Base-by-base conservation (phyloP, 2,113 vertebrate species). In the Alectura lathami region DNA sequence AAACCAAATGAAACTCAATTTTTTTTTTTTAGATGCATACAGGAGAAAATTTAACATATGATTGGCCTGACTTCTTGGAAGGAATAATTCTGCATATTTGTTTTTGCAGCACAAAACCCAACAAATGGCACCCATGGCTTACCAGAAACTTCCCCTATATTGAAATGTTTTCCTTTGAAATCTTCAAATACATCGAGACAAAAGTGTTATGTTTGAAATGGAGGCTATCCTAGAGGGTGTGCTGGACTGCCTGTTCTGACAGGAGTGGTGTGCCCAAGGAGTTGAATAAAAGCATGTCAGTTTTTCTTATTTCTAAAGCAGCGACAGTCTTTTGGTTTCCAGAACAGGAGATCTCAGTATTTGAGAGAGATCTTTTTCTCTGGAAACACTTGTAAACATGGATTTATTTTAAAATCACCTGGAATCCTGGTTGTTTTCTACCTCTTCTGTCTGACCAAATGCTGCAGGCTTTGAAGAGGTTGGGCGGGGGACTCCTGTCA, bases 21-120 rank as follows among this genome's bases (percentile, higher is more conserved):
- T n/a, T 72, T 67, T 47, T 77, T 67, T 26, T 63, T 93, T 57
- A 69, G 62, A 45, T 88, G 34, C 57, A 53, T 34, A 13, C n/a
- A 45, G 86, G 89, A 51, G 54, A 91, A 93, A 86, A 81, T 85
- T 86, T 94, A 89, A 92, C 63, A 15, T 79, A 23, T 42, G 91
- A 83, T 30, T 83, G 91, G 48, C 84, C 29, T 62, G 75, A 59
- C 8, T 81, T 92, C 63, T 81, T 81, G 60, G 51, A 63, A 92
- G 64, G 56, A 67, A 70, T 67, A 51, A 56, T 32, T 86, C 50
- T 26, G 53, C 83, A n/a, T 62, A 57, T 67, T n/a, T n/a, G n/a
- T n/a, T n/a, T n/a, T n/a, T n/a, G 38, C 42, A n/a, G 53, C 59
- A 13, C 24, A 57, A 40, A 40, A 30, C 30, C 30, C 24, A 45